Base-by-base conservation (phyloP, 2,888 invertebrate genomes). In the Drosophila infuscata region DNA sequence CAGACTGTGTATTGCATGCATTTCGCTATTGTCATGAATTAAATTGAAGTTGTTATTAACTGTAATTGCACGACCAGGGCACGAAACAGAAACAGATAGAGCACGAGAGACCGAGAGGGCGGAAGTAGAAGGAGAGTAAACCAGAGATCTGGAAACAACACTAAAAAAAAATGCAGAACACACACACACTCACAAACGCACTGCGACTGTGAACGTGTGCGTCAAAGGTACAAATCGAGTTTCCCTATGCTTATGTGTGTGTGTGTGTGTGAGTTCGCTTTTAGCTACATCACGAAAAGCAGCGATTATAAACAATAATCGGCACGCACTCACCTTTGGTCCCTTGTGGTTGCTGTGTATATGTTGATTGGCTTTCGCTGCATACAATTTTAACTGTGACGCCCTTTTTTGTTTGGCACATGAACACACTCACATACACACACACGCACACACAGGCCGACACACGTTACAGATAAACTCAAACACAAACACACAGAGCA, bases 1-100 rank as follows among this genome's bases (percentile, higher is more conserved):
- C 69, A 35, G 67, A 48, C 59, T 60, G 60, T 54, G 54, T 54
- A 9, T 78, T 77, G 71, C 80, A 66, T 77, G 76, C 80, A 66
- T 49, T 63, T 79, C 71, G 46, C 63, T 54, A 68, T 77, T 79
- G 58, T 74, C 36, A 70, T 89, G 64, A 87, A 89, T 80, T 79
- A 69, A 82, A 83, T 87, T 85, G 74, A 86, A 85, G 79, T 89
- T 87, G 81, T 67, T 84, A 85, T 87, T 84, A 87, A 84, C 88
- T 79, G 71, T 71, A 84, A 89, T 87, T 89, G 87, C 29, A n/a
- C 66, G 56, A 62, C 32, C 61, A 60, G 72, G 56, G 57, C 48
- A 60, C 59, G 51, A 54, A 20, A 33, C 66, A 54, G 56, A 58
- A 53, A 57, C 43, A 29, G 5, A 33, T 15, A 35, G 5, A 20